These are phyloP conservation scores for Cremastinae sp. DNA, from an alignment of 2,888 invertebrate genomes.

Conservation along the genomic window DNA sequence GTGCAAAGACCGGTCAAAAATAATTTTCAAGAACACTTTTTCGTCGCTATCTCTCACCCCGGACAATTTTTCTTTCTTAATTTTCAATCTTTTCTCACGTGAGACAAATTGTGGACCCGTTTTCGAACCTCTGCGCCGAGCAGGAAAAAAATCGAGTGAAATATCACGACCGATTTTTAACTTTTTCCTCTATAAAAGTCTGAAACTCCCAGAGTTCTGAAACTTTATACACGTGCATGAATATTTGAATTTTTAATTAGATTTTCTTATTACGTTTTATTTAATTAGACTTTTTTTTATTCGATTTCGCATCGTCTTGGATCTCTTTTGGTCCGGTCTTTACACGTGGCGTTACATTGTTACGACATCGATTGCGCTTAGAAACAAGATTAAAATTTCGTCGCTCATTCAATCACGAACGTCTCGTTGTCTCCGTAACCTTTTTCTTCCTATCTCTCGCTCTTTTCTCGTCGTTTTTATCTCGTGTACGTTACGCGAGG, in stretches of 20 bases:
- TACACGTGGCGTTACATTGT: conserved; percentile 52
- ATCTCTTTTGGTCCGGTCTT: conserved; percentile 65
- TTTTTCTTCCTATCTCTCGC: neutral
- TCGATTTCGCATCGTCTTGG: conserved; percentile 28
- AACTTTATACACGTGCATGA: no score
- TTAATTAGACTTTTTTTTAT: neutral
- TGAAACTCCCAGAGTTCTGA: no score
- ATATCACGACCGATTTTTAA: conserved; percentile 5
- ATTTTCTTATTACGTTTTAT: neutral
- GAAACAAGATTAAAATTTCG: conserved; percentile 7
- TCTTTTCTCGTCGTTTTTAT: conserved; percentile 10
- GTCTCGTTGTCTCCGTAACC: neutral
- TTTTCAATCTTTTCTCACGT: conserved; percentile 40
- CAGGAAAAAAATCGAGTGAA: conserved; percentile 33
- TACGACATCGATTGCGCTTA: conserved; percentile 34
- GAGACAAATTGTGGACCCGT: conserved; percentile 70
- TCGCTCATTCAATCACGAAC: neutral
- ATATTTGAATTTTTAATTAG: no score
- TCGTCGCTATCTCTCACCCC: neutral
- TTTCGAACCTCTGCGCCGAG: conserved; percentile 70
- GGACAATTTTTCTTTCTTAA: conserved; percentile 13
- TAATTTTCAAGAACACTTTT: conserved; percentile 15
- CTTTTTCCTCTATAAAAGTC: no score
- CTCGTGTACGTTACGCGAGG: conserved; percentile 12
- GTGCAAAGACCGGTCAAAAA: neutral